Percentiles rank a stretch among this genome's conserved stretches.
Conservation (phyloP, 2,797 vertebrate species). For the Saxicola maurus region DNA sequence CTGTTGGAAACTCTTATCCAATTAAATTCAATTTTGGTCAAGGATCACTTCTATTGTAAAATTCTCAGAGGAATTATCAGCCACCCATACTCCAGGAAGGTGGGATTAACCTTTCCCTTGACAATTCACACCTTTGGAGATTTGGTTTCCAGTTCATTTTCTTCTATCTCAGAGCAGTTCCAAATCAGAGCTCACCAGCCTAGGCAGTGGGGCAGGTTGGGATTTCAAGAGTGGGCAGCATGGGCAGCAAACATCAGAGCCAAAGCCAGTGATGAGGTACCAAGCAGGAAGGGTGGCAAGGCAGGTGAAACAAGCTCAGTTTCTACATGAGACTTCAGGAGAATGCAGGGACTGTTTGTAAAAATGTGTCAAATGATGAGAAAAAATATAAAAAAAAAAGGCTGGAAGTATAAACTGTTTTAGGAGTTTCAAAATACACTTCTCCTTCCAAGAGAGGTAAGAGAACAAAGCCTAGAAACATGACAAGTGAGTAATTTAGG, state of each 20-base stretch:
- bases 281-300: not conserved
- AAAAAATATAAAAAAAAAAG: accelerated
- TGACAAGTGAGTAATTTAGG: not conserved
- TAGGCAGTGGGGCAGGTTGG: not conserved
- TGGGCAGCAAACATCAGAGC: not conserved
- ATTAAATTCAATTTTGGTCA: not conserved
- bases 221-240: accelerated
- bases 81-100: not conserved
- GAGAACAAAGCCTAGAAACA: not conserved
- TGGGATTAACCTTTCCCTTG: not conserved
- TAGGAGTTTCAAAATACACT: not conserved
- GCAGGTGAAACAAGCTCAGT: not conserved
- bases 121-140: not conserved
- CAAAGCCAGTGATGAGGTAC: not conserved
- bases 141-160: not conserved
- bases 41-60: not conserved
- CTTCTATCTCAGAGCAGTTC: not conserved
- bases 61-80: not conserved
- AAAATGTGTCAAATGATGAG: not conserved
- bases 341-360: not conserved
- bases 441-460: not conserved
- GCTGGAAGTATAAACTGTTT: not conserved
- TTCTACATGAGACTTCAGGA: not conserved
- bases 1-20: not conserved
- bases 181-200: not conserved